phyloP scores from a whole-genome alignment of 2,113 vertebrate genomes.

The Atractosteus spatula region DNA sequence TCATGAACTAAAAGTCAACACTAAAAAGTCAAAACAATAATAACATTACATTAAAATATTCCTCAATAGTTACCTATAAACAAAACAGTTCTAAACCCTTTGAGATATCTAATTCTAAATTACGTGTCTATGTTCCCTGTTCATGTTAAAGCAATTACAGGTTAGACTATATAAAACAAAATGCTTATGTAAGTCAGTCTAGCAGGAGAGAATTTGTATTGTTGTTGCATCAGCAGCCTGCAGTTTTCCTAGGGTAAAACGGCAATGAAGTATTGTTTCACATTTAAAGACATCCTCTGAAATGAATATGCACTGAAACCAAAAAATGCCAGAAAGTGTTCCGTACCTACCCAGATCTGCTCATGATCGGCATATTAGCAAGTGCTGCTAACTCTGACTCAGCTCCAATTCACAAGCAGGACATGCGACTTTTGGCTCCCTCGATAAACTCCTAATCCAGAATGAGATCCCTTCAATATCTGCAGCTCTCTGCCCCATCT shows the following conservation, averaged over 20 bases:
- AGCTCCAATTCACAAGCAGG: slow-evolving; percentile 25
- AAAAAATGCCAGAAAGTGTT: slow-evolving; percentile 8
- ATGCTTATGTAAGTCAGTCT: no score
- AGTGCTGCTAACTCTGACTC: slow-evolving; percentile 22
- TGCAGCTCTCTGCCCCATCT: slow-evolving; percentile 22
- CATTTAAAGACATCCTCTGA: background rate
- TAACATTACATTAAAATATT: no score
- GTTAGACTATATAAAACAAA: background rate
- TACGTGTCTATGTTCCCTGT: background rate
- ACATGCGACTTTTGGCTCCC: slow-evolving; percentile 29
- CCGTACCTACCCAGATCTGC: slow-evolving; percentile 46
- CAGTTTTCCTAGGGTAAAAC: slow-evolving; percentile 10
- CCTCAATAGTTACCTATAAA: background rate
- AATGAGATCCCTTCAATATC: background rate
- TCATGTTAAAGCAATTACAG: slow-evolving; percentile 22
- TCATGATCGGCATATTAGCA: slow-evolving; percentile 46
- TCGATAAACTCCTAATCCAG: slow-evolving; percentile 14
- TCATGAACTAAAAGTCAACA: no score
- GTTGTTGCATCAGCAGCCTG: slow-evolving; percentile 9
- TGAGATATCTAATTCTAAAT: background rate
- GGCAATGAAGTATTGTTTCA: background rate
- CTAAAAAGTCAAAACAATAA: no score
- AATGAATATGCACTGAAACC: slow-evolving; percentile 21
- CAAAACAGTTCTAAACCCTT: slow-evolving; percentile 20
- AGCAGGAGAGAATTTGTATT: background rate